Evolutionary conservation across 2,888 invertebrate species (phyloP).

Genomic region (Zaprionus obscuricornis): DNA sequence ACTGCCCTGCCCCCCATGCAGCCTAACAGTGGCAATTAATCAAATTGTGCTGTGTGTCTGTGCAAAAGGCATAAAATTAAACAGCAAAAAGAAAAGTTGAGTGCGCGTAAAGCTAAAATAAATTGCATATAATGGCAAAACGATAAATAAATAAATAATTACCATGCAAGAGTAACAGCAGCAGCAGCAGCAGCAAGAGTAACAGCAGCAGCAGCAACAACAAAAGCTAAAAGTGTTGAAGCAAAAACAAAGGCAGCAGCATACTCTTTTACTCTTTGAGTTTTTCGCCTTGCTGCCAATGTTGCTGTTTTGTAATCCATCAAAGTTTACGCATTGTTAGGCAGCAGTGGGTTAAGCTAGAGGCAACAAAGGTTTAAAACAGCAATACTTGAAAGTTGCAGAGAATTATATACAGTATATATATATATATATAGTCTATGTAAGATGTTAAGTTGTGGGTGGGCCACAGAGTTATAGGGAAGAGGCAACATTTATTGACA

Average conservation of each 20-base stretch:
- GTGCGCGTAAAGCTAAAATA: conserved; percentile 68
- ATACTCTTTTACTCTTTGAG: no score
- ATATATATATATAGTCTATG: conserved; percentile 25
- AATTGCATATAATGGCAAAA: conserved; percentile 66
- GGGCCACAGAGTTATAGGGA: conserved; percentile 60
- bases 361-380: no score
- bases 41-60: conserved; percentile 63
- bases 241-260: conserved; percentile 38
- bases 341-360: no score
- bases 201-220: conserved; percentile 23
- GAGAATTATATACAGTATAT: conserved; percentile 1
- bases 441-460: conserved; percentile 56
- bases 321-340: conserved; percentile 78
- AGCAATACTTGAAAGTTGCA: no score
- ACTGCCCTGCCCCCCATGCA: no score
- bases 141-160: conserved; percentile 59
- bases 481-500: conserved; percentile 66
- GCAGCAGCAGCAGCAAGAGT: conserved; percentile 62
- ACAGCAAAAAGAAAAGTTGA: conserved; percentile 55
- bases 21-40: conserved; percentile 70
- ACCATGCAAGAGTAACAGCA: conserved; percentile 37
- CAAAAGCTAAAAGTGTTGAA: conserved; percentile 61
- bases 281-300: no score
- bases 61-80: conserved; percentile 64
- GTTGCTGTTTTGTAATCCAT: conserved; percentile 72